Evolutionary conservation across 1,140 invertebrate genomes (phyloP).

Genomic region (Pseudomyrmex concolor): DNA sequence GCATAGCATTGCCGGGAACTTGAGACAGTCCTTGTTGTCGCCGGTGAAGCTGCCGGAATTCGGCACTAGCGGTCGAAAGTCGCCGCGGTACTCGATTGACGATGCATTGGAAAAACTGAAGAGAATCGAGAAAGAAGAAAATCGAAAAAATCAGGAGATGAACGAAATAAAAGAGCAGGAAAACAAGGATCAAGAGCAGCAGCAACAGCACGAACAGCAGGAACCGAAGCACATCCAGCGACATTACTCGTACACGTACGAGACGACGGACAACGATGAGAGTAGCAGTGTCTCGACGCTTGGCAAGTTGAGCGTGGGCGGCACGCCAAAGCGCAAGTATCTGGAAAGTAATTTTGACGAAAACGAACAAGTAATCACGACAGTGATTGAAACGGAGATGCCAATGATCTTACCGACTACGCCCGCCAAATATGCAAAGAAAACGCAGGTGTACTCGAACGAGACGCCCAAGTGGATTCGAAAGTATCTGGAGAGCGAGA

Average conservation of each 20-base stretch:
- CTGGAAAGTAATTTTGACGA: conserved; percentile 83
- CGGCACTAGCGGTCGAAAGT: conserved; percentile 25
- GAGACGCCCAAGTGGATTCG: conserved; percentile 82
- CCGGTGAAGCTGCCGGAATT: conserved; percentile 68
- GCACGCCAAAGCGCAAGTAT: conserved; percentile 79
- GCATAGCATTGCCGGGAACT: conserved; percentile 80
- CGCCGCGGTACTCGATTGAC: conserved; percentile 68
- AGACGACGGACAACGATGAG: conserved; percentile 76
- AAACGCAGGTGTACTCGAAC: conserved; percentile 75
- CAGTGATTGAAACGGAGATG: conserved; percentile 81
- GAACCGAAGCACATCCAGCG: conserved; percentile 81
- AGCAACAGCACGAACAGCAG: conserved; percentile 41
- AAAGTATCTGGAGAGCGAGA: conserved; percentile 78
- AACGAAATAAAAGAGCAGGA: conserved; percentile 10
- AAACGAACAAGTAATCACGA: conserved; percentile 82
- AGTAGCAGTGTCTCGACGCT: conserved; percentile 34
- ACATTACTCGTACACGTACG: conserved; percentile 82
- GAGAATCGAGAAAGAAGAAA: conserved; percentile 63
- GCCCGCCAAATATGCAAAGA: conserved; percentile 77
- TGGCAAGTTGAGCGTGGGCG: conserved; percentile 72
- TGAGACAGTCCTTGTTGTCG: conserved; percentile 67
- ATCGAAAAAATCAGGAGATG: conserved; percentile 52
- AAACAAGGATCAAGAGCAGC: conserved; percentile 46
- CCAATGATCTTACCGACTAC: conserved; percentile 78
- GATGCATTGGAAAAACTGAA: conserved; percentile 67